phyloP scores from a whole-genome alignment of 1,140 invertebrate species.

The Ruditapes philippinarum region DNA sequence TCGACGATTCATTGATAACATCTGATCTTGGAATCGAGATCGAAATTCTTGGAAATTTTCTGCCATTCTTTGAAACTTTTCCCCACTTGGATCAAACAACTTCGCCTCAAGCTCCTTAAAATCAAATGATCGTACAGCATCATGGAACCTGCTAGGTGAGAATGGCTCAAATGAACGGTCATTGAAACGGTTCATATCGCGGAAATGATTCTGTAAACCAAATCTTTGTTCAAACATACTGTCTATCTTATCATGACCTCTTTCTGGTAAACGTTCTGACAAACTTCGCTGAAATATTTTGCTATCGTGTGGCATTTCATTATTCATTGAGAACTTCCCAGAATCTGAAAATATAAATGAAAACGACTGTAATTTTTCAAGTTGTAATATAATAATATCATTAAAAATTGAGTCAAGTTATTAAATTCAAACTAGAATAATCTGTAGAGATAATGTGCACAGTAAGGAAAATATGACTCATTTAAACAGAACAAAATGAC shows the following conservation, averaged over 20 bases:
- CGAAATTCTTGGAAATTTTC: conserved; percentile 62
- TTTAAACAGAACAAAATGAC: too few species aligned
- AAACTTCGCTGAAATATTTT: conserved; percentile 58
- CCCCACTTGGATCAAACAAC: conserved; percentile 48
- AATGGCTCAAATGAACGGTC: conserved; percentile 61
- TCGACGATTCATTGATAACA: conserved; percentile 42
- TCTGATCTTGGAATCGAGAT: conserved; percentile 62
- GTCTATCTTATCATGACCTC: conserved; percentile 48
- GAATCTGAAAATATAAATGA: conserved; percentile 54
- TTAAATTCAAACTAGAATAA: too few species aligned
- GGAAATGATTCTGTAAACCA: conserved; percentile 53
- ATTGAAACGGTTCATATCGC: conserved; percentile 51
- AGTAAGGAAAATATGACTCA: too few species aligned
- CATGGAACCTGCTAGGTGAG: conserved; percentile 53
- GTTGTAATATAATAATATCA: too few species aligned
- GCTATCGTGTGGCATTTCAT: conserved; percentile 49
- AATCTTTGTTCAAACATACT: conserved; percentile 59
- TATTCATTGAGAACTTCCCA: conserved; percentile 39
- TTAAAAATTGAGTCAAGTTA: too few species aligned
- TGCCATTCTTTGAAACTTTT: conserved; percentile 63
- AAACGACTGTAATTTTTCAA: too few species aligned
- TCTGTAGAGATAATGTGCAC: too few species aligned
- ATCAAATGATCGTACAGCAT: conserved; percentile 48
- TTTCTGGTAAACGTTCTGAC: conserved; percentile 36
- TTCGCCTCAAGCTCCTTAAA: conserved; percentile 50